A percentile compares a stretch with the other conserved stretches of the same genome.
phyloP scores from a whole-genome alignment of 1,140 invertebrate genomes.

The Ceratina calcarata region DNA sequence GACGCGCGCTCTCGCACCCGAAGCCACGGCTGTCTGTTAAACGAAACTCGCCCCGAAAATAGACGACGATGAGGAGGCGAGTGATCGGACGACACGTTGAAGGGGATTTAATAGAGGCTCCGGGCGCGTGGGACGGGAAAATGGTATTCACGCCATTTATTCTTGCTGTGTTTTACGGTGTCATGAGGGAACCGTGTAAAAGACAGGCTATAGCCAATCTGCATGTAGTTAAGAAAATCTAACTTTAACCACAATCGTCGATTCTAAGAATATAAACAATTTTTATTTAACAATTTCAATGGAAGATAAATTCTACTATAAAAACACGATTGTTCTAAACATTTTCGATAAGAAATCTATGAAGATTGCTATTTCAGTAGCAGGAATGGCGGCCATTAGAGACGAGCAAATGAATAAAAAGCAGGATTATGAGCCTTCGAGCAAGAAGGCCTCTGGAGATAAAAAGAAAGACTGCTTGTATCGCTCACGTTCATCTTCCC shows the following conservation, averaged over 20 bases:
- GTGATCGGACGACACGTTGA: background rate
- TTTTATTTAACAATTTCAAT: too few relatives aligned
- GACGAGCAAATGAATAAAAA: slow-evolving; percentile 22
- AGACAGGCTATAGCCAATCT: too few relatives aligned
- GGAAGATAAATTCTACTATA: too few relatives aligned
- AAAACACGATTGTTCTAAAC: too few relatives aligned
- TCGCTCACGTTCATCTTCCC: slow-evolving; percentile 45
- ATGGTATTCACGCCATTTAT: background rate
- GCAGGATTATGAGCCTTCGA: background rate
- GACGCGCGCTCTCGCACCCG: slow-evolving; percentile 8
- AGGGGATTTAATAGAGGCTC: background rate
- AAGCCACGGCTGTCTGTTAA: background rate
- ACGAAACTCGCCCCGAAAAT: slow-evolving; percentile 3
- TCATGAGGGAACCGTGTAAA: background rate
- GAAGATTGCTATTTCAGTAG: too few relatives aligned
- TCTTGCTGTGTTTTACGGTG: background rate
- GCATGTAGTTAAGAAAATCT: too few relatives aligned
- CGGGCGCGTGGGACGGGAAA: background rate
- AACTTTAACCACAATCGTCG: too few relatives aligned
- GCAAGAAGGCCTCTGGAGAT: background rate
- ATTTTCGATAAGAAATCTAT: too few relatives aligned
- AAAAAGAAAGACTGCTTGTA: slow-evolving; percentile 33
- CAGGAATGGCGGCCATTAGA: background rate
- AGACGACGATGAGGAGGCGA: background rate
- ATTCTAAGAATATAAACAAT: too few relatives aligned